These are phyloP conservation scores for Parelbella ahira DNA, from an alignment of 2,888 invertebrate genomes.

Conservation along the genomic window DNA sequence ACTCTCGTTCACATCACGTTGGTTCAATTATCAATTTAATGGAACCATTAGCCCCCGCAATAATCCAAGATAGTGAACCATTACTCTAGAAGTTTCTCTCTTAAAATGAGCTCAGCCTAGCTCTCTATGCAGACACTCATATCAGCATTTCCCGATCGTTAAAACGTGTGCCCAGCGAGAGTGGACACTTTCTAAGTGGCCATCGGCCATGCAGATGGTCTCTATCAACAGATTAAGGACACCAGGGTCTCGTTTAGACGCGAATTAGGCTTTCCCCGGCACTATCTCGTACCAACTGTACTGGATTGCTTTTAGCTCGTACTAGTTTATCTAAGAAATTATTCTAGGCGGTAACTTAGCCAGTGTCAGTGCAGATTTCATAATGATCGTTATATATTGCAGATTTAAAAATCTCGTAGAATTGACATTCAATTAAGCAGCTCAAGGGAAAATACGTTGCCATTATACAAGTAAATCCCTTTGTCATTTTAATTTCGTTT, in stretches of 20 bases:
- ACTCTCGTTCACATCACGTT: no score
- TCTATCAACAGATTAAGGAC: constrained; percentile 23
- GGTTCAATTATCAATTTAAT: no score
- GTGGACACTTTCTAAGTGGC: constrained; percentile 21
- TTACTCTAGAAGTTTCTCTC: not conserved
- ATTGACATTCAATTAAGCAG: no score
- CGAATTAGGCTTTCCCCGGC: constrained; percentile 19
- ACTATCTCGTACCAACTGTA: not conserved
- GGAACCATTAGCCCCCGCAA: no score
- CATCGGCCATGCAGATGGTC: constrained; percentile 13
- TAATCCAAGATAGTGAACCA: not conserved
- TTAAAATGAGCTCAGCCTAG: constrained; percentile 6
- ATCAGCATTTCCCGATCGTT: constrained; percentile 6
- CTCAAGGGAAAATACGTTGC: no score
- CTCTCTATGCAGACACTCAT: constrained; percentile 3
- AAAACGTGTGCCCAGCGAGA: constrained; percentile 15
- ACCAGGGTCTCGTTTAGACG: constrained; percentile 12
- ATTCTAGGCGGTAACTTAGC: no score
- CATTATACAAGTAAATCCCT: no score
- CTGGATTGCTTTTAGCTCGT: not conserved
- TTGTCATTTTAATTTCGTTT: no score
- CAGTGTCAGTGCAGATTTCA: no score
- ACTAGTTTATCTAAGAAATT: not conserved
- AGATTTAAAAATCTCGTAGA: no score
- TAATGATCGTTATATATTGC: no score